phyloP scores from a whole-genome alignment of 2,113 vertebrate species.

The Potamarius usumacintae region DNA sequence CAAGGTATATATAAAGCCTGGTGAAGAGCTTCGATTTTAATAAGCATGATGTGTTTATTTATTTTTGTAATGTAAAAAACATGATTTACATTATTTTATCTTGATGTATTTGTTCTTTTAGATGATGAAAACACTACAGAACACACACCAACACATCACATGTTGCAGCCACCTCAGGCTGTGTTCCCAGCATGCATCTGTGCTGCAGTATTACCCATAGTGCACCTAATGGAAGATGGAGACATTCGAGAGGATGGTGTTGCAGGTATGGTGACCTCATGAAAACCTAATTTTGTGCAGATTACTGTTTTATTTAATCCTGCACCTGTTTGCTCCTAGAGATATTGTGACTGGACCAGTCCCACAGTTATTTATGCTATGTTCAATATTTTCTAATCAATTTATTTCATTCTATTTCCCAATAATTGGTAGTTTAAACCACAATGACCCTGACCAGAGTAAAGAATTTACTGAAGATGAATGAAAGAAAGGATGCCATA shows the following conservation, averaged over 20 bases:
- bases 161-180: constrained; percentile 92
- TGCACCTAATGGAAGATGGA: constrained; percentile 97
- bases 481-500: not conserved
- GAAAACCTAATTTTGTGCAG: not conserved
- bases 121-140: constrained; percentile 95
- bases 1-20: not conserved
- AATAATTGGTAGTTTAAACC: not conserved
- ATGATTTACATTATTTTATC: not conserved
- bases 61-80: not conserved
- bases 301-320: not conserved
- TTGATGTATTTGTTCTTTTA: constrained; percentile 51
- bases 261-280: constrained; percentile 75
- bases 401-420: not conserved
- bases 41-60: not conserved
- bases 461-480: not conserved
- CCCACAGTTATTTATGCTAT: not conserved
- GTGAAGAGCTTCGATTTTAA: not conserved
- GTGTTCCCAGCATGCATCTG: constrained; percentile 99
- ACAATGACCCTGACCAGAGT: not conserved
- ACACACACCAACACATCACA: constrained; percentile 93
- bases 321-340: not conserved
- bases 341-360: not conserved
- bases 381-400: not conserved
- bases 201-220: constrained; percentile 94
- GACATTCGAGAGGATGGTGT: constrained; percentile 96